Base-by-base conservation (phyloP, 2,888 invertebrate genomes). In the Coremacera marginata region DNA sequence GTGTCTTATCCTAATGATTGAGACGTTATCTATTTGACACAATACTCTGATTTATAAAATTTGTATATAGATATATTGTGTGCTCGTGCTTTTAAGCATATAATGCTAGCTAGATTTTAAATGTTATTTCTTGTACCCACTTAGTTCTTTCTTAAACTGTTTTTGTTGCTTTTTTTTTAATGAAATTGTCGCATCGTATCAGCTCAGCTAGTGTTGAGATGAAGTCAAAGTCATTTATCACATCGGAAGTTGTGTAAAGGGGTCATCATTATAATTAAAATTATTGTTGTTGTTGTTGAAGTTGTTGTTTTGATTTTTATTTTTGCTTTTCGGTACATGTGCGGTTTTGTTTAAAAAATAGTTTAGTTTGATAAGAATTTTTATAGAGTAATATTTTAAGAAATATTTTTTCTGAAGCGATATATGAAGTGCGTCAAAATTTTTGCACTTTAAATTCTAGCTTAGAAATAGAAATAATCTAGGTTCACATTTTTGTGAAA, bases 221-320 rank as follows among this genome's bases (percentile, higher is more conserved):
- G 51, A 25, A 74, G 72, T 74, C 73, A 72, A 71, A 74, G 67
- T 75, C 68, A 78, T 81, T 83, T 84, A 86, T 86, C 85, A 83
- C 84, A 84, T 85, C 85, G 85, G 85, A 86, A 86, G 84, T 85
- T 82, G 84, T 81, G 83, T 82, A 82, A 85, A 83, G 83, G 82
- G 77, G 84, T 80, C 81, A 81, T 49, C 68, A 78, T 75, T 31
- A 71, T 34, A 44, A 71, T 57, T 34, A 11, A 9, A 49, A 31
- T 51, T 62, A 27, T 49, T 60, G 22, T 60, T 31, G 31, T 63
- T 62, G n/a, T 49, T 60, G 22, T 60, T 31, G 31, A 34, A 14
- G n/a, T 31, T 2, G n/a, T 63, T 16, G 16, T 63, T 55, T 19
- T 9, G 2, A 8, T 55, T 55, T 44, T 44, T 44, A 8, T 44